Evolutionary conservation across 2,888 invertebrate genomes (phyloP), one percentile per base, ranked within the genome.

Genomic region (Orthosia gracilis): DNA sequence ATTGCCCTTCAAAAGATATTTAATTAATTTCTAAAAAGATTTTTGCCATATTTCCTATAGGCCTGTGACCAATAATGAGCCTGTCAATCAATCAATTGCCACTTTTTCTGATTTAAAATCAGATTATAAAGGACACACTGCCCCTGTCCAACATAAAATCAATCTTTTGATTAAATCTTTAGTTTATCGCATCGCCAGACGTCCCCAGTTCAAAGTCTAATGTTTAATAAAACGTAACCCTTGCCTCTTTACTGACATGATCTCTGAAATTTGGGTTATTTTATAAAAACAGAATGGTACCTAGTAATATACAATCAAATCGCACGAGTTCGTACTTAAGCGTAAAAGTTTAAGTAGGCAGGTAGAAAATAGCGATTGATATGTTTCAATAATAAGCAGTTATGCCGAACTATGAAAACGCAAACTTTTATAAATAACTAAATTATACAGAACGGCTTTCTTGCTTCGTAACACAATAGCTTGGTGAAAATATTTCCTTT

Each of bases 151-250:
- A 61, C 61, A 75, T 68, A 54, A 65, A 74, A 70, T 83, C 67
- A 83, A 83, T 83, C 84, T 83, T 79, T 80, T 81, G 80, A 83
- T 83, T 67, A 79, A 79, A 83, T 80, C 79, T 83, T 78, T 73
- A 73, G 80, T 80, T 73, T 78, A 83, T 83, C 73, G 58, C 55
- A 62, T 77, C 65, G 47, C 69, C 31, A 58, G 73, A 58, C 58
- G 62, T 55, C 65, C 69, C 69, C 55, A 50, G 58, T 78, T 73
- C 68, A 68, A 80, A 83, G 66, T 69, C 62, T 79, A 78, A 64
- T 73, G 79, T 69, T 78, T 63, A 78, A 78, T 80, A 63, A 80
- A 83, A 78, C 31, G 62, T 62, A 78, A 78, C 62, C 57, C 64
- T 78, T 78, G 59, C 63, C 47, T 59, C 50, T 23, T 68, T 50